Evolutionary conservation across 1,140 invertebrate genomes (phyloP).

Genomic region (Euglossa dilemma): DNA sequence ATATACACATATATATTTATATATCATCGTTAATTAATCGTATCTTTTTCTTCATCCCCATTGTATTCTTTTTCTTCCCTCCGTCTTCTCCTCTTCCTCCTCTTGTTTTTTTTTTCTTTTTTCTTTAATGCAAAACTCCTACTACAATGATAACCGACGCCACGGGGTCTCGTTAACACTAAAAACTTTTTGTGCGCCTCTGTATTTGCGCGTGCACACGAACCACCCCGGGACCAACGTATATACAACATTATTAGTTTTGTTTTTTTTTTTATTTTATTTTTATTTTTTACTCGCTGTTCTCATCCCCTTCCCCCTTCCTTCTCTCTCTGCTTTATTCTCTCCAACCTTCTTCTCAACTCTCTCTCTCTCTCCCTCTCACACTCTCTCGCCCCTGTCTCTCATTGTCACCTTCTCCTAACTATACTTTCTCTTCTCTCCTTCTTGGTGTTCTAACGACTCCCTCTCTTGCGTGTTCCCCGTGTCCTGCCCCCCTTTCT

Average conservation of each 20-base stretch:
- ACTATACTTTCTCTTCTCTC: neutral
- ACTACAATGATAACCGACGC: slow-evolving; percentile 80
- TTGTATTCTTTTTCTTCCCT: slow-evolving; percentile 57
- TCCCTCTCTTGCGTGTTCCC: neutral
- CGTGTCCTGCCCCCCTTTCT: slow-evolving; percentile 15
- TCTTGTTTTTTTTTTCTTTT: slow-evolving; percentile 55
- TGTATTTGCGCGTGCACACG: slow-evolving; percentile 78
- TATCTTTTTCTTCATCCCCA: slow-evolving; percentile 53
- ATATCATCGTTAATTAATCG: slow-evolving; percentile 73
- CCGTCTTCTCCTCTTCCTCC: slow-evolving; percentile 36
- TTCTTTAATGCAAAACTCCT: slow-evolving; percentile 80
- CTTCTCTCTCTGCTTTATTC: neutral
- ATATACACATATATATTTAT: slow-evolving; percentile 51
- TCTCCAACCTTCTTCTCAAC: slow-evolving; percentile 14
- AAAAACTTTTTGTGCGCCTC: slow-evolving; percentile 74
- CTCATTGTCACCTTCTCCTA: neutral
- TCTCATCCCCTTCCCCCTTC: neutral
- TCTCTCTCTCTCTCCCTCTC: slow-evolving; percentile 40
- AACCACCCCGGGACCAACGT: slow-evolving; percentile 80
- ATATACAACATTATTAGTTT: slow-evolving; percentile 79
- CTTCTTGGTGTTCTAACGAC: slow-evolving; percentile 39
- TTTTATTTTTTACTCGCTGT: slow-evolving; percentile 42
- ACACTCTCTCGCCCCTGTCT: slow-evolving; percentile 6
- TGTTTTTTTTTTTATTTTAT: slow-evolving; percentile 40
- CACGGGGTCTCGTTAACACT: slow-evolving; percentile 74